These are phyloP conservation scores for Pseudopodoces humilis DNA, from an alignment of 2,113 vertebrate genomes.

Conservation along the genomic window DNA sequence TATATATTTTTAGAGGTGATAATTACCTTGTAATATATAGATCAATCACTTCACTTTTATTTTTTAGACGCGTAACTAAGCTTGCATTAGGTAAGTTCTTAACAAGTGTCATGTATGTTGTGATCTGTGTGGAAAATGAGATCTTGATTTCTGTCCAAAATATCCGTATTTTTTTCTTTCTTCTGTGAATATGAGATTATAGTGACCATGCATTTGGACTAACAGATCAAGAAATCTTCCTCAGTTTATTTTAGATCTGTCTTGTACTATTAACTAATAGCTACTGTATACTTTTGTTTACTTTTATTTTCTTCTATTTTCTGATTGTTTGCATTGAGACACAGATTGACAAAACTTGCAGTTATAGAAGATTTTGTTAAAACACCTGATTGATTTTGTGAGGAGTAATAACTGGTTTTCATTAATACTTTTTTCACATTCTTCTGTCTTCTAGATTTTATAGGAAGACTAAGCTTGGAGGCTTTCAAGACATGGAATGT, in stretches of 20 bases:
- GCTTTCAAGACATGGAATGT: constrained; percentile 98
- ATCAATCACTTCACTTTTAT: background rate
- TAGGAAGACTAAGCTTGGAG: constrained; percentile 94
- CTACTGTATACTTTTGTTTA: background rate
- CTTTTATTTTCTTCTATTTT: background rate
- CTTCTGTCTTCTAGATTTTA: constrained; percentile 83
- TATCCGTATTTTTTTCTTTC: background rate
- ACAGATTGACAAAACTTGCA: background rate
- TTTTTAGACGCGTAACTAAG: background rate
- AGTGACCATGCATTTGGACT: background rate
- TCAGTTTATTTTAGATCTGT: background rate
- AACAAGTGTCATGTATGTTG: background rate
- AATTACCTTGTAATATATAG: background rate
- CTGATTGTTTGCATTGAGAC: background rate
- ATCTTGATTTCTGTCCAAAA: background rate
- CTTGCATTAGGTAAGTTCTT: background rate
- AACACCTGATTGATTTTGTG: background rate
- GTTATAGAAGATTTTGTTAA: background rate
- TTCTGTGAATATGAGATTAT: background rate
- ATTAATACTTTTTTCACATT: background rate
- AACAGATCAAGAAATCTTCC: background rate
- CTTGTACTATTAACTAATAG: background rate
- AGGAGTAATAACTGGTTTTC: background rate
- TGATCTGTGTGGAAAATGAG: background rate
- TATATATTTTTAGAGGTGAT: background rate